These are phyloP conservation scores for Channallabes apus DNA, from an alignment of 2,797 vertebrate species.

Conservation along the genomic window DNA sequence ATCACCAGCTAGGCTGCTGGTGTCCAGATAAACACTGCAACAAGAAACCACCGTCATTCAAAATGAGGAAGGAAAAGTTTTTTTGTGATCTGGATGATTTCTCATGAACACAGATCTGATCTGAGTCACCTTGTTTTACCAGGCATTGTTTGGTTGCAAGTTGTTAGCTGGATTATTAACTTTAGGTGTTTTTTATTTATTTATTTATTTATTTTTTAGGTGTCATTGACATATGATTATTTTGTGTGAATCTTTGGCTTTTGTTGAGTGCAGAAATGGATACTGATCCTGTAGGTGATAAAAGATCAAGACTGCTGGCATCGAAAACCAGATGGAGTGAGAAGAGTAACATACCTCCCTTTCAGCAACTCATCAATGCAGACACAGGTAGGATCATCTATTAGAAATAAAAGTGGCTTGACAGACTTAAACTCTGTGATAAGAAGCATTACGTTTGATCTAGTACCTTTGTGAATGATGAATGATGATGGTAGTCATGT, in stretches of 20 bases:
- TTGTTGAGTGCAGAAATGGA: conserved; percentile 50
- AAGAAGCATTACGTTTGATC: background rate
- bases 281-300: conserved; percentile 37
- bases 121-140: conserved; percentile 29
- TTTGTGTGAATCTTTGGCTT: background rate
- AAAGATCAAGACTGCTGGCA: conserved; percentile 53
- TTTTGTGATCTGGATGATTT: background rate
- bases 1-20: background rate
- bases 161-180: background rate
- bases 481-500: conserved; percentile 2
- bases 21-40: background rate
- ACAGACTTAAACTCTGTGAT: background rate
- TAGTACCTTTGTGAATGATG: background rate
- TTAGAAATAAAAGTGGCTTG: background rate
- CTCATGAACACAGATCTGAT: background rate
- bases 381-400: conserved; percentile 29
- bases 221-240: background rate
- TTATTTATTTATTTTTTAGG: too few species aligned
- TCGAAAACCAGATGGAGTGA: conserved; percentile 56
- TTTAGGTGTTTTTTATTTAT: background rate
- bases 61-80: background rate
- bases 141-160: background rate
- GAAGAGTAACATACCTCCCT: background rate
- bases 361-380: conserved; percentile 1
- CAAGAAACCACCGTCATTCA: background rate